Evolutionary conservation across 2,888 invertebrate species (phyloP), one percentile per base, ranked within the genome.

Genomic region (Drosophila putrida): DNA sequence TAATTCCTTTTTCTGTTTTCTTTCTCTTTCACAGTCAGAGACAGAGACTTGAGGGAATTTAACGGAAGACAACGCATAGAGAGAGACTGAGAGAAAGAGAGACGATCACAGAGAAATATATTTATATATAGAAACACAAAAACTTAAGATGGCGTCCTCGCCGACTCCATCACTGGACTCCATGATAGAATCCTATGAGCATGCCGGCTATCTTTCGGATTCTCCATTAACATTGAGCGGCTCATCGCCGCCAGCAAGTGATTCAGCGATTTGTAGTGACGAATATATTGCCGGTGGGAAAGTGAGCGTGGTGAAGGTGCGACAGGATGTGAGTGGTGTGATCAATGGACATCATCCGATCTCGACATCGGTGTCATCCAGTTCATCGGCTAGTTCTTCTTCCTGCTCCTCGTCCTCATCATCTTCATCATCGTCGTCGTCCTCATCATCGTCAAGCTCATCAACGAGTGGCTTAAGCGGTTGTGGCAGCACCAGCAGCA

Each of bases 161-260:
- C 95, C 95, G 93, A 97, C 97, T 94, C 97, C 97, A 94, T 97
- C 97, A 93, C 94, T 97, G 94, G 97, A 97, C 94, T 97, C 97
- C 94, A 94, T 96, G 94, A 96, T 97, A 94, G 97, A 97, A 94
- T 97, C 97, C 91, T 95, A 96, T 84, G 96, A 96, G 93, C 96
- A 96, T 93, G 95, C 95, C 93, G 96, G 96, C 93, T 95, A 96
- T 92, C 94, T 96, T 90, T 95, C 94, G 85, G 95, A 95, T 92
- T 95, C 95, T 53, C 96, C 97, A 91, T 93, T 96, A 92, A 96
- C 97, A 90, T 95, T 96, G 90, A 96, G 96, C 94, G 96, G 96
- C 90, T 97, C 97, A 89, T 97, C 97, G 91, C 97, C 97, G 73
- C 97, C 97, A 82, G 96, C 95, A 90, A 96, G 96, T 92, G 96